Conservation (phyloP, 2,888 invertebrate genomes). For the Acanthopleura granulata region DNA sequence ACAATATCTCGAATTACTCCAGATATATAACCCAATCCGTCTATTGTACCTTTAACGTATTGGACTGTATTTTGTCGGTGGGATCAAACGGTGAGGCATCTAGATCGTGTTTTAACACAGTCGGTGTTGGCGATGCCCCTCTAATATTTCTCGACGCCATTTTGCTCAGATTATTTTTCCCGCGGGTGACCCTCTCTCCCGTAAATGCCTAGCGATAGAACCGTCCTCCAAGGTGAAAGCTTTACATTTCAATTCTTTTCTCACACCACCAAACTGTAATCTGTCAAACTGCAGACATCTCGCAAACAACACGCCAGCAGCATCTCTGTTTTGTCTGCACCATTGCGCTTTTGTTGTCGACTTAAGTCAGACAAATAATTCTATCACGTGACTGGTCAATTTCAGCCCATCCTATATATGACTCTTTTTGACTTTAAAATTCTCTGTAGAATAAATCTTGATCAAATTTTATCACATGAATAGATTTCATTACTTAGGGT, state of each 20-base stretch:
- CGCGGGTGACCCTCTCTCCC: neutral
- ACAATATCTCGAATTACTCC: no score
- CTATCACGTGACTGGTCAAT: constrained; percentile 13
- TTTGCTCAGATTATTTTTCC: constrained; percentile 32
- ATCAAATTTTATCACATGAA: no score
- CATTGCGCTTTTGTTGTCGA: constrained; percentile 4
- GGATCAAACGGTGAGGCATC: constrained; percentile 49
- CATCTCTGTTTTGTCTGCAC: neutral
- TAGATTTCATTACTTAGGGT: no score
- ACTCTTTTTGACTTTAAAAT: no score
- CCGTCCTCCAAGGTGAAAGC: no score
- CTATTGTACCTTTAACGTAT: constrained; percentile 58
- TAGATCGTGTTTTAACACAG: constrained; percentile 24
- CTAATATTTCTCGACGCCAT: constrained; percentile 57
- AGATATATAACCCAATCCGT: neutral
- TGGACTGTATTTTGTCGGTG: constrained; percentile 58
- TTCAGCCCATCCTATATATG: neutral
- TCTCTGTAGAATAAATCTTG: no score
- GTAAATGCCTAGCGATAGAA: no score
- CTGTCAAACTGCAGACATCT: neutral
- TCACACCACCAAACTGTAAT: no score
- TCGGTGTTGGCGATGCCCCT: constrained; percentile 7
- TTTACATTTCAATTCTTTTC: no score
- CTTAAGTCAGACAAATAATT: neutral
- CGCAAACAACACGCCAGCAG: neutral